phyloP scores from a whole-genome alignment of 37 sponge, comb jelly and placozoan species.

The Bolinopsis microptera region DNA sequence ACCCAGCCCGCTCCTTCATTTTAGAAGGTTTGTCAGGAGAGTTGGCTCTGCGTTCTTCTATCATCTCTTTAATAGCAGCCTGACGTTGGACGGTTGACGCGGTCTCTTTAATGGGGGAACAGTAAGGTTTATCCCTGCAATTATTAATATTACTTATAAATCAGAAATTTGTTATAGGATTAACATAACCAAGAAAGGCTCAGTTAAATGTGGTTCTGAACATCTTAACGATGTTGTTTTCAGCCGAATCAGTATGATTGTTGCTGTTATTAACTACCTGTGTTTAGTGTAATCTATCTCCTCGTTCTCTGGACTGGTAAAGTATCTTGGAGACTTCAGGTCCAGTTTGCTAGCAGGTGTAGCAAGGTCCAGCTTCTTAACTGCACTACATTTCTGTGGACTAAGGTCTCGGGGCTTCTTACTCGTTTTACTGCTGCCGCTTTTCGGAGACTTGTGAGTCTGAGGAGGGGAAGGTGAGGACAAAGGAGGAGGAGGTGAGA shows the following conservation, averaged over 20 bases:
- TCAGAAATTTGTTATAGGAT: too few species aligned
- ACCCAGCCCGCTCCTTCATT: not conserved
- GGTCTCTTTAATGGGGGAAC: not conserved
- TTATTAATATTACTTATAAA: too few species aligned
- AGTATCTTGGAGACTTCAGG: slow-evolving; percentile 39
- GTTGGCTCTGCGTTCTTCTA: not conserved
- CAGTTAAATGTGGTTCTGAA: too few species aligned
- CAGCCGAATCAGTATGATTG: too few species aligned
- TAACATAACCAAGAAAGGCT: too few species aligned
- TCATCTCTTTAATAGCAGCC: not conserved
- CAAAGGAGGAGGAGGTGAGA: too few species aligned
- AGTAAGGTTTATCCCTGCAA: not conserved
- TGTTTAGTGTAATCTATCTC: not conserved
- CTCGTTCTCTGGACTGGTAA: slow-evolving; percentile 62
- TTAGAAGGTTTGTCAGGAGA: not conserved
- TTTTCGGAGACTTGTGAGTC: not conserved
- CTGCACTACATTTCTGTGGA: not conserved
- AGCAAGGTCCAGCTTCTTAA: not conserved
- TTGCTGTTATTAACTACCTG: too few species aligned
- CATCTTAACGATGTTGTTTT: too few species aligned
- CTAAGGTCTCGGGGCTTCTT: not conserved
- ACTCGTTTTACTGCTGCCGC: not conserved
- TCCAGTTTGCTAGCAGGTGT: not conserved
- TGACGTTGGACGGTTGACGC: not conserved
- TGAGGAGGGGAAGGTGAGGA: not conserved